Evolutionary conservation across 2,113 vertebrate species (phyloP).

Genomic region (Mola mola): DNA sequence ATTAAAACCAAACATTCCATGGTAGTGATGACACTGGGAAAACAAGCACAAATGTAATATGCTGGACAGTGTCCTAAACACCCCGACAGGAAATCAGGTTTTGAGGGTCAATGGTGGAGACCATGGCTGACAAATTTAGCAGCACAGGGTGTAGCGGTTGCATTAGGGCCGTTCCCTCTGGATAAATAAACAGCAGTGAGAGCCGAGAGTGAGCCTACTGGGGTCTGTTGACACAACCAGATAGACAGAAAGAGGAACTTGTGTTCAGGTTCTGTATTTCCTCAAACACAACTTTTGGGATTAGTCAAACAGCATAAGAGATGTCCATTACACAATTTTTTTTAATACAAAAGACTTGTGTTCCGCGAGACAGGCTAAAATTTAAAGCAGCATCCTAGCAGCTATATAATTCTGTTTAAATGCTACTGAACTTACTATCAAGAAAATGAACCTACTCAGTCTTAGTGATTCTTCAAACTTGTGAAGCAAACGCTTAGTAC

Average conservation of each 20-base stretch:
- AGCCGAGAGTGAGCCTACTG: conserved; percentile 56
- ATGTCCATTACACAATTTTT: conserved; percentile 11
- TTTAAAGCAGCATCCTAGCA: too few species aligned
- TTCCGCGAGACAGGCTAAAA: background rate
- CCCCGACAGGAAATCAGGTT: conserved; percentile 47
- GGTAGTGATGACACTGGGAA: conserved; percentile 6
- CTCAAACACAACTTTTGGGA: conserved; percentile 43
- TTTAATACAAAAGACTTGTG: background rate
- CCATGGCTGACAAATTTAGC: conserved; percentile 39
- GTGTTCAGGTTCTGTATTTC: conserved; percentile 45
- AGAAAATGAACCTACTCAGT: conserved; percentile 14
- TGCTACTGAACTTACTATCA: background rate
- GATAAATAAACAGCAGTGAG: conserved; percentile 66
- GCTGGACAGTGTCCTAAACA: background rate
- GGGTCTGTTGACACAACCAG: conserved; percentile 63
- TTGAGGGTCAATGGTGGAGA: conserved; percentile 49
- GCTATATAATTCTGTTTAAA: too few species aligned
- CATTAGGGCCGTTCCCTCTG: conserved; percentile 55
- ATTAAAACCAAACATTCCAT: conserved; percentile 2
- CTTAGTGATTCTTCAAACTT: conserved; percentile 8
- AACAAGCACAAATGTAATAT: conserved; percentile 4
- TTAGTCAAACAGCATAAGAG: conserved; percentile 29
- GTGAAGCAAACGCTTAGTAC: conserved; percentile 25
- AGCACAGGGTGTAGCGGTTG: conserved; percentile 42
- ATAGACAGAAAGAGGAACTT: conserved; percentile 59